Evolutionary conservation across 2,797 vertebrate species (phyloP).

Genomic region (Pachyuromys duprasi): DNA sequence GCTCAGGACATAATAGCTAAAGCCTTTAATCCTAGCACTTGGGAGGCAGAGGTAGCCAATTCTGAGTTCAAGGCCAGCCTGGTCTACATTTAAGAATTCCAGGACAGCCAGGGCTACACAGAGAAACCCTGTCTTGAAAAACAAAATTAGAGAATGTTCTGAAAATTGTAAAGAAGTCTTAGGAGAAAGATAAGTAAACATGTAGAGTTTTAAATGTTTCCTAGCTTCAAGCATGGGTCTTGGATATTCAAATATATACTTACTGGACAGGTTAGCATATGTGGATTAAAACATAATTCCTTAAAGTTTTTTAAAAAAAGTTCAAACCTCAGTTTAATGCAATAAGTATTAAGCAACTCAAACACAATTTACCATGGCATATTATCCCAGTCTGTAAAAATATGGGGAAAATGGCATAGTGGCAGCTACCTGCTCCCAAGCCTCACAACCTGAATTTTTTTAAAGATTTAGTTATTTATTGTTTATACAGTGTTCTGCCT

Average conservation of each 20-base stretch:
- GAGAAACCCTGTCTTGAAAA: not conserved
- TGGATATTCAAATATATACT: conserved; percentile 17
- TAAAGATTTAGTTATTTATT: too few species aligned
- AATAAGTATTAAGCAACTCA: conserved; percentile 19
- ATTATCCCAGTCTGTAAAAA: not conserved
- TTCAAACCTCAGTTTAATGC: conserved; percentile 9
- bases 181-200: not conserved
- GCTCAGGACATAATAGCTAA: too few species aligned
- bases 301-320: conserved; percentile 48
- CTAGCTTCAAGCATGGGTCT: not conserved
- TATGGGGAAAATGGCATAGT: too few species aligned
- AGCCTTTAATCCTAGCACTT: not conserved
- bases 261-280: not conserved
- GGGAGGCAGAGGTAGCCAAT: not conserved
- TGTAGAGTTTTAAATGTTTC: not conserved
- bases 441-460: not conserved
- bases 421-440: not conserved
- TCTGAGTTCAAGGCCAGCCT: not conserved
- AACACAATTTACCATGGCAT: not conserved
- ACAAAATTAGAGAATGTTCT: not conserved
- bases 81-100: not conserved
- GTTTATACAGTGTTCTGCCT: too few species aligned
- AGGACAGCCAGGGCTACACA: not conserved
- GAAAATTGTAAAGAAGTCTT: conserved; percentile 31
- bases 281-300: not conserved